phyloP scores from a whole-genome alignment of 2,888 invertebrate genomes.

The Himalopsyche tibetana region DNA sequence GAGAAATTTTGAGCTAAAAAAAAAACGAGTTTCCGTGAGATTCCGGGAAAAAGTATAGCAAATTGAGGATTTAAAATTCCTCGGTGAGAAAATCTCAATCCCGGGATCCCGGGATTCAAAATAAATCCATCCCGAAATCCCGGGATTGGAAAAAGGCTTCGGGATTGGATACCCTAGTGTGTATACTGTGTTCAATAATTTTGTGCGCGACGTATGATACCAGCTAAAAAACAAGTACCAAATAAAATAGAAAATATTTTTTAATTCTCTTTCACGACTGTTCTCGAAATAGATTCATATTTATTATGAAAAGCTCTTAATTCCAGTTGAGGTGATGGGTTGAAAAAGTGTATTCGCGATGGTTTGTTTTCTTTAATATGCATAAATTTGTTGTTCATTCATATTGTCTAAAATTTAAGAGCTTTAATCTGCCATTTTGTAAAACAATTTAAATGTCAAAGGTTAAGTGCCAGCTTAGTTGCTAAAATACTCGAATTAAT shows the following conservation, averaged over 20 bases:
- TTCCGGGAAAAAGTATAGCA: too few relatives aligned
- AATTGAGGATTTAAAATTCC: too few relatives aligned
- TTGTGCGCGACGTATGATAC: too few relatives aligned
- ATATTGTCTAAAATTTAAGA: conserved; percentile 11
- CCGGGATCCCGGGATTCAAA: too few relatives aligned
- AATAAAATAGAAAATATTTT: background rate
- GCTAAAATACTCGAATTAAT: conserved; percentile 32
- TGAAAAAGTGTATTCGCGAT: background rate
- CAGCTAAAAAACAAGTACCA: too few relatives aligned
- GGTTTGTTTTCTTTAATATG: conserved; percentile 24
- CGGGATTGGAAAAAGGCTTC: too few relatives aligned
- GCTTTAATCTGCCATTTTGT: conserved; percentile 37
- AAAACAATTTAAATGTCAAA: conserved; percentile 31
- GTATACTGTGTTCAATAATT: too few relatives aligned
- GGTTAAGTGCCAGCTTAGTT: conserved; percentile 39
- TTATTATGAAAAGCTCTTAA: background rate
- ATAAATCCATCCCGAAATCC: too few relatives aligned
- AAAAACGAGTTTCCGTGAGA: too few relatives aligned
- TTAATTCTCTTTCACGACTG: background rate
- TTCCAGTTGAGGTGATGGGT: background rate
- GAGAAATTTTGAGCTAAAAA: too few relatives aligned
- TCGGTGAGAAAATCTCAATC: too few relatives aligned
- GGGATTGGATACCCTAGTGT: too few relatives aligned
- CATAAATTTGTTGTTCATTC: background rate
- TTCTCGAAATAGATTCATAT: background rate